phyloP scores from a whole-genome alignment of 2,797 vertebrate genomes.

The Ctenosaura bakeri region DNA sequence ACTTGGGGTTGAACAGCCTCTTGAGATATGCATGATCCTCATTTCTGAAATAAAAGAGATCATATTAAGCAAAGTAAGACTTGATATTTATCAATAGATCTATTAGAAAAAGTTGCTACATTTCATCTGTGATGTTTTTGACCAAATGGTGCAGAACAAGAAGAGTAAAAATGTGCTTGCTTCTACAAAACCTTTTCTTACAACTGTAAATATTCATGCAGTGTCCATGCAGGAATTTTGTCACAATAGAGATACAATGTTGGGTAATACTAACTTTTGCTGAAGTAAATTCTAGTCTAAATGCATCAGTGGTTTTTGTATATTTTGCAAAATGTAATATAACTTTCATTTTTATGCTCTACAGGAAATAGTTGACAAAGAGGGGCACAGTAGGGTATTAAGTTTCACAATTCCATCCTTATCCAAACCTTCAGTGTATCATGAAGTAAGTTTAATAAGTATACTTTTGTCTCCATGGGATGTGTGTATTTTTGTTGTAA shows the following conservation, averaged over 20 bases:
- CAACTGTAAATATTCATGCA: neutral
- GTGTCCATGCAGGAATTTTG: neutral
- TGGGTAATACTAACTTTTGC: neutral
- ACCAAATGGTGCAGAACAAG: neutral
- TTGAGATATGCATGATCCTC: neutral
- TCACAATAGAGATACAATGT: neutral
- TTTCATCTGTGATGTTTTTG: neutral
- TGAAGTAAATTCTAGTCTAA: neutral
- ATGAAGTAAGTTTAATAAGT: constrained; percentile 88
- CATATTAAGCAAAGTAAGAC: neutral
- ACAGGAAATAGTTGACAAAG: constrained; percentile 98
- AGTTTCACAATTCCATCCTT: constrained; percentile 97
- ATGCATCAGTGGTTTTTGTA: neutral
- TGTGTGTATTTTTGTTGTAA: neutral
- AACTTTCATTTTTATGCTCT: constrained; percentile 57
- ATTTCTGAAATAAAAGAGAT: neutral
- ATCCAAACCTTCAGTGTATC: constrained; percentile 96
- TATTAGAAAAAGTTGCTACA: neutral
- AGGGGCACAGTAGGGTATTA: constrained; percentile 94
- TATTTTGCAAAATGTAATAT: neutral
- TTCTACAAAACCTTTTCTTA: neutral
- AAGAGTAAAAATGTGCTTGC: neutral
- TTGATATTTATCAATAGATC: neutral
- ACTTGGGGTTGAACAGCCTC: no score
- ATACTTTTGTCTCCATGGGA: neutral